Evolutionary conservation across 2,797 vertebrate genomes (phyloP).

Genomic region (Buphagus erythrorhynchus): DNA sequence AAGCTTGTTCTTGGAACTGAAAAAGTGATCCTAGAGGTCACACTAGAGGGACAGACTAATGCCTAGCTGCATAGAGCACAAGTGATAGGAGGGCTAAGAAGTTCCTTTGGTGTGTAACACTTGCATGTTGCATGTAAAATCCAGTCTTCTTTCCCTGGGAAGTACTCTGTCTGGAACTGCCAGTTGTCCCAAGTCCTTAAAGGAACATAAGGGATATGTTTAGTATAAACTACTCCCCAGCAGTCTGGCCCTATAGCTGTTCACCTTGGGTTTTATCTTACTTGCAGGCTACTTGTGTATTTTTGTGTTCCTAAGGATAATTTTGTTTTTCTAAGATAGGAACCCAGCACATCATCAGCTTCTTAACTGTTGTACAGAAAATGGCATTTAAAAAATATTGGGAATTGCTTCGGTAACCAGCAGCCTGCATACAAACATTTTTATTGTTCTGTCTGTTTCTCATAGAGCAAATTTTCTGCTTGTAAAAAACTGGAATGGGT

Average conservation of each 20-base stretch:
- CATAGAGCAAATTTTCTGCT: background rate
- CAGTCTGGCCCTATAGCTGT: background rate
- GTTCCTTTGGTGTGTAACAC: accelerated
- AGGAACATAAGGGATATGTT: background rate
- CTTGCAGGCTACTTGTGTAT: background rate
- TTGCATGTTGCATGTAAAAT: background rate
- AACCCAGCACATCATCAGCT: background rate
- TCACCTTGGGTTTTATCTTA: background rate
- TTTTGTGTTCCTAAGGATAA: background rate
- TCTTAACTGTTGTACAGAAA: background rate
- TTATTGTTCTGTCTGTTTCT: background rate
- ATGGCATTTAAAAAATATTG: background rate
- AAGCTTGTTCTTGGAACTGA: background rate
- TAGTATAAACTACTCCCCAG: background rate
- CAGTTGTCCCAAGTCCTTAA: background rate
- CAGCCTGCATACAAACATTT: background rate
- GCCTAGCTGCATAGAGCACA: background rate
- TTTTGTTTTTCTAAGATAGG: background rate
- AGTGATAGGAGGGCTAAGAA: background rate
- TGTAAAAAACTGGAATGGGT: background rate
- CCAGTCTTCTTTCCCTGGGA: background rate
- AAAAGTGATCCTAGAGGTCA: background rate
- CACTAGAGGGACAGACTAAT: background rate
- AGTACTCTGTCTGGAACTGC: accelerated
- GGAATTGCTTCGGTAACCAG: background rate